These are phyloP conservation scores for Trichechus manatus DNA, from an alignment of 2,113 vertebrate species.

Conservation along the genomic window DNA sequence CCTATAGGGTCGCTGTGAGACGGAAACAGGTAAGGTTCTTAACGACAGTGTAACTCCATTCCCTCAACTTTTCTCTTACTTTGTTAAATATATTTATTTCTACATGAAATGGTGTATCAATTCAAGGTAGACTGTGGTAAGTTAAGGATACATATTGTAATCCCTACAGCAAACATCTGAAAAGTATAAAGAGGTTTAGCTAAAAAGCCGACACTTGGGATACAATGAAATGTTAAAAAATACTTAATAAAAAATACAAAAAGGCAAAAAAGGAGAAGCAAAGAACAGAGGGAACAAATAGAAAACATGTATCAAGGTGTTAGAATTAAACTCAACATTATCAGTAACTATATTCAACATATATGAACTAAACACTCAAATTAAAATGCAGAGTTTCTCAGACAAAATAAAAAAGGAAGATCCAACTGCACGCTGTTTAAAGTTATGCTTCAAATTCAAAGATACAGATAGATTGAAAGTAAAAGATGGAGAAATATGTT, in stretches of 20 bases:
- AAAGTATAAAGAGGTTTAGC: background rate
- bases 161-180: no score
- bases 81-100: no score
- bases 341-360: background rate
- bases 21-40: no score
- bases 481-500: background rate
- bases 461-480: background rate
- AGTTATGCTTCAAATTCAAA: background rate
- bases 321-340: background rate
- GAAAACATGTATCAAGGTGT: background rate
- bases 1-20: no score
- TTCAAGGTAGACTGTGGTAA: no score
- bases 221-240: background rate
- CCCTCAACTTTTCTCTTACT: no score
- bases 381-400: conserved; percentile 12
- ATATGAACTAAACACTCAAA: background rate
- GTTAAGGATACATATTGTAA: no score
- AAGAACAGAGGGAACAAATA: background rate
- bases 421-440: background rate
- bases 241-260: background rate
- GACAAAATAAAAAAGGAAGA: conserved; percentile 10
- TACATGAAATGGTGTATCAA: no score
- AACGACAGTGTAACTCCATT: no score
- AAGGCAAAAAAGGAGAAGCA: background rate
- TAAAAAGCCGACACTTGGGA: background rate